phyloP scores from a whole-genome alignment of 2,888 invertebrate species.

The Standfussiana lucernea region DNA sequence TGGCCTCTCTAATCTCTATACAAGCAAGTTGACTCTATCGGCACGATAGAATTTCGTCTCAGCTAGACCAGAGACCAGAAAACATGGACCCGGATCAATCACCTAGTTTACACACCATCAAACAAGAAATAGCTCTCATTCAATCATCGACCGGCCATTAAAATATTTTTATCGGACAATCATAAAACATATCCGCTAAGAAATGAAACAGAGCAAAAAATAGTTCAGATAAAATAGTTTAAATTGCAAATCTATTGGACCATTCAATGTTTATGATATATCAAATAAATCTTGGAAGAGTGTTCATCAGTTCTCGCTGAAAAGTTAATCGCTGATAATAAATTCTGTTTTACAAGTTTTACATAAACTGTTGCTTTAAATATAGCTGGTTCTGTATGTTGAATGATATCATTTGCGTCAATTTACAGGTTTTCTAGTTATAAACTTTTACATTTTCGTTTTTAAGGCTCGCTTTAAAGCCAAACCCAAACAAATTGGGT shows the following conservation, averaged over 20 bases:
- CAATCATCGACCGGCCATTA: conserved; percentile 9
- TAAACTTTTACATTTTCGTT: neutral
- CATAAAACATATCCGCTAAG: conserved; percentile 37
- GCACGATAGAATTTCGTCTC: neutral
- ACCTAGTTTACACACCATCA: conserved; percentile 12
- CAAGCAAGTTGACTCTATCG: neutral
- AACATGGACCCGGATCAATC: conserved; percentile 8
- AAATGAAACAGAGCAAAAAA: conserved; percentile 43
- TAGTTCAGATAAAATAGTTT: conserved; percentile 21
- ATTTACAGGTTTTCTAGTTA: neutral
- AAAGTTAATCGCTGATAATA: conserved; percentile 40
- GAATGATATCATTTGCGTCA: conserved; percentile 6
- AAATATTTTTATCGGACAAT: conserved; percentile 10
- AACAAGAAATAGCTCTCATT: conserved; percentile 15
- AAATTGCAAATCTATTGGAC: conserved; percentile 24
- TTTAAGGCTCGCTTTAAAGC: neutral
- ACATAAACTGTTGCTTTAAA: conserved; percentile 8
- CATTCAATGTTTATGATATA: conserved; percentile 49
- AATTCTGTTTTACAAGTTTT: conserved; percentile 41
- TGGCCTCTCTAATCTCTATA: too few species aligned
- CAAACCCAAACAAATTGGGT: neutral
- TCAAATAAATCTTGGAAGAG: conserved; percentile 48
- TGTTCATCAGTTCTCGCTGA: conserved; percentile 33
- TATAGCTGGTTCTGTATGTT: neutral
- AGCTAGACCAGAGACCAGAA: neutral